Evolutionary conservation across 2,113 vertebrate species (phyloP).

Genomic region (Bujurquina vittata): DNA sequence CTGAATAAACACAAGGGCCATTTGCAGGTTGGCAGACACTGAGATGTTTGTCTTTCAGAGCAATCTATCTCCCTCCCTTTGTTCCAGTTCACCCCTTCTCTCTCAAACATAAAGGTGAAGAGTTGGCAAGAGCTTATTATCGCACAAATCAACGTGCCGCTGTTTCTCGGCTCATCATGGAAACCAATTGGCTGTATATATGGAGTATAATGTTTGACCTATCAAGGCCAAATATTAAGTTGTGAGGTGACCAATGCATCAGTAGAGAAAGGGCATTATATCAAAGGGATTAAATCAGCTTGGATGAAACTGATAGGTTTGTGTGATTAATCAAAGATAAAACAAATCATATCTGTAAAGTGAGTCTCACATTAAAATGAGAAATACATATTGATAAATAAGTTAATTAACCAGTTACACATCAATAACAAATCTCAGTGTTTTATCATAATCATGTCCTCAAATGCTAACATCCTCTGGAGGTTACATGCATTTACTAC

Average conservation of each 20-base stretch:
- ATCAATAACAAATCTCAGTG: constrained; percentile 39
- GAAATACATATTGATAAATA: constrained; percentile 40
- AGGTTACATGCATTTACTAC: constrained; percentile 8
- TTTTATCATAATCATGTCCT: constrained; percentile 43
- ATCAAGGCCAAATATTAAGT: constrained; percentile 21
- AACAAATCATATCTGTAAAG: constrained; percentile 47
- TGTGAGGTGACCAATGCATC: neutral
- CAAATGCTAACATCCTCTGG: constrained; percentile 5
- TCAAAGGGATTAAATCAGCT: constrained; percentile 36
- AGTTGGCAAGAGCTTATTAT: constrained; percentile 42
- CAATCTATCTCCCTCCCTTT: constrained; percentile 57
- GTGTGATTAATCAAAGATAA: constrained; percentile 33
- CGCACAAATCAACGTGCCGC: constrained; percentile 8
- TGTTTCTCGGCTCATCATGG: neutral
- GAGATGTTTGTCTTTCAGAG: constrained; percentile 77
- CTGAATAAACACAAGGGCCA: constrained; percentile 87
- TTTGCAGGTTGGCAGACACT: constrained; percentile 82
- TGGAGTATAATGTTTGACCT: neutral
- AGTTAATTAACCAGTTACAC: constrained; percentile 58
- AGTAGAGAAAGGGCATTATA: constrained; percentile 22
- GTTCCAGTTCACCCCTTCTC: constrained; percentile 45
- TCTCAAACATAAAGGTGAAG: constrained; percentile 57
- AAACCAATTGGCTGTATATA: neutral
- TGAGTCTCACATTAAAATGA: constrained; percentile 41
- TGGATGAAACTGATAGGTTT: constrained; percentile 35